phyloP scores from a whole-genome alignment of 2,797 vertebrate genomes.

The Hemibagrus guttatus region DNA sequence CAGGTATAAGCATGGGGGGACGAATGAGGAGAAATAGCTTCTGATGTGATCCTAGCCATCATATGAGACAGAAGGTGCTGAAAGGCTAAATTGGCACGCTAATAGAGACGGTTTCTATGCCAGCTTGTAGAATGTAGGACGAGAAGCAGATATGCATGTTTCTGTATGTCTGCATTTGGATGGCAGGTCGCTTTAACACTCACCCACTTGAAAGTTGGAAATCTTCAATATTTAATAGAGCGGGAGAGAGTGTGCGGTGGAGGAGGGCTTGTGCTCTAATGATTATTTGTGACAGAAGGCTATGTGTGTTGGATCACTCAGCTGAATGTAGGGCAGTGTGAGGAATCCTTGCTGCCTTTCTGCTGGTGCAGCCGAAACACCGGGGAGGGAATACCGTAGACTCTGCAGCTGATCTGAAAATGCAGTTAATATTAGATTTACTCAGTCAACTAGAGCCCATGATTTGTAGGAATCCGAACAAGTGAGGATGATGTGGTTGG shows the following conservation, averaged over 20 bases:
- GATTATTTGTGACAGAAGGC: slow-evolving; percentile 61
- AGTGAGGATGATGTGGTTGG: neutral
- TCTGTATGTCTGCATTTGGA: slow-evolving; percentile 50
- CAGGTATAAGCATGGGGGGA: slow-evolving; percentile 37
- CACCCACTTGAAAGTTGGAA: slow-evolving; percentile 65
- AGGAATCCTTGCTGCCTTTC: slow-evolving; percentile 46
- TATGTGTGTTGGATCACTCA: slow-evolving; percentile 56
- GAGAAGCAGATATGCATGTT: slow-evolving; percentile 9
- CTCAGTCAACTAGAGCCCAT: neutral
- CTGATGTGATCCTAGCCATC: slow-evolving; percentile 40
- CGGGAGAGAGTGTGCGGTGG: slow-evolving; percentile 43
- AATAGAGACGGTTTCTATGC: slow-evolving; percentile 50
- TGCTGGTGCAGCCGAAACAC: neutral
- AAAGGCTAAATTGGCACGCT: slow-evolving; percentile 50
- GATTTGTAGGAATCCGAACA: neutral
- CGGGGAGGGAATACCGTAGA: slow-evolving; percentile 21
- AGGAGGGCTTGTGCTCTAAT: slow-evolving; percentile 52
- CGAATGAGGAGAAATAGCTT: slow-evolving; percentile 46
- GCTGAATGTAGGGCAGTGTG: slow-evolving; percentile 61
- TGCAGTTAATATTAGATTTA: slow-evolving; percentile 1
- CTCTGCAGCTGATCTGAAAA: slow-evolving; percentile 37
- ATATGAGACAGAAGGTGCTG: slow-evolving; percentile 42
- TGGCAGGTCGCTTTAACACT: slow-evolving; percentile 50
- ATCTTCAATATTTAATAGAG: slow-evolving; percentile 67
- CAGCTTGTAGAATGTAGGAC: slow-evolving; percentile 40